phyloP scores from a whole-genome alignment of 2,797 vertebrate genomes.

The Rhinatrema bivittatum region DNA sequence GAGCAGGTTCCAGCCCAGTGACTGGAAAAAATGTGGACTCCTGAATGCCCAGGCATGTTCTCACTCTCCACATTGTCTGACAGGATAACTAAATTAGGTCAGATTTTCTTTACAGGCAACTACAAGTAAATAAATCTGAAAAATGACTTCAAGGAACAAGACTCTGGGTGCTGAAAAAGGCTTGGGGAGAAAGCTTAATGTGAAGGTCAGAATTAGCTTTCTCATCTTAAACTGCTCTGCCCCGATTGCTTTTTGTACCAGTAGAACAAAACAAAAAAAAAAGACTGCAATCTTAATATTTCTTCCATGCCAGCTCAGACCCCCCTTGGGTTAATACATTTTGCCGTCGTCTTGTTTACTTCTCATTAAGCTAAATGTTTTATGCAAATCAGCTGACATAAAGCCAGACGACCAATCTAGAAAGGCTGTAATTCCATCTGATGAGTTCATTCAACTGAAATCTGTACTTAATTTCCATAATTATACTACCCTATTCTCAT shows the following conservation, averaged over 20 bases:
- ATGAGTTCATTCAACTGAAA: constrained; percentile 66
- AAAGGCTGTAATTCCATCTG: constrained; percentile 62
- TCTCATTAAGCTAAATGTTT: constrained; percentile 66
- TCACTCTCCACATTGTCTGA: no score
- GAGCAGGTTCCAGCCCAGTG: no score
- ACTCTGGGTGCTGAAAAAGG: constrained; percentile 34
- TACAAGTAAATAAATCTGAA: constrained; percentile 44
- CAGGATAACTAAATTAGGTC: constrained; percentile 39
- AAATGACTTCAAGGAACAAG: constrained; percentile 27
- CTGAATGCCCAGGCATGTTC: no score
- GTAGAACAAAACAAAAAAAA: constrained; percentile 15
- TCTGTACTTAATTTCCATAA: constrained; percentile 66
- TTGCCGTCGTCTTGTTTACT: constrained; percentile 53
- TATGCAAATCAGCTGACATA: constrained; percentile 62
- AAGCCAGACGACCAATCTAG: constrained; percentile 60
- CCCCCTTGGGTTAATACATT: constrained; percentile 52
- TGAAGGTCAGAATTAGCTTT: constrained; percentile 24
- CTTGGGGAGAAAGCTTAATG: constrained; percentile 33
- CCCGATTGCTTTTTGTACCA: constrained; percentile 27
- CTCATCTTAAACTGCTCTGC: constrained; percentile 29
- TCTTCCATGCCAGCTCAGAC: constrained; percentile 45
- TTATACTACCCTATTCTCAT: constrained; percentile 60
- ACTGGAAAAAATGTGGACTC: no score
- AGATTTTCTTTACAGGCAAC: constrained; percentile 43
- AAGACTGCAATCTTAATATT: constrained; percentile 35